Evolutionary conservation across 2,888 invertebrate species (phyloP), one percentile per base, ranked within the genome.

Genomic region (Pseudococcus longispinus): DNA sequence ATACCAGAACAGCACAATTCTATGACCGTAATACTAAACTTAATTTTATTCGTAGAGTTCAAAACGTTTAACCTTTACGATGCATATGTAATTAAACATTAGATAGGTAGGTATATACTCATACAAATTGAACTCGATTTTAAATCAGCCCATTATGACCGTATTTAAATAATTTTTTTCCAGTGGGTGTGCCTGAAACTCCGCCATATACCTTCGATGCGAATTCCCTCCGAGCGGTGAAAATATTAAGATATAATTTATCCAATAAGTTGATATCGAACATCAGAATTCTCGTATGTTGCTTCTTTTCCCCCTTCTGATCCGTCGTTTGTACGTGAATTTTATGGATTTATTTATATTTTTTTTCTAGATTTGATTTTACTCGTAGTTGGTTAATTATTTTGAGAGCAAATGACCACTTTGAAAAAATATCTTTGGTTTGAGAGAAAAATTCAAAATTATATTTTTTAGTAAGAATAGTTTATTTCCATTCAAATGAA

Each of bases 111-210:
- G 13, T 18, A n/a, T 18, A 51, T n/a, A 74, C n/a, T 15, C 15
- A 37, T 37, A 74, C 74, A 74, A 74, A 32, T 74, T 29, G 74
- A 74, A 74, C 74, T 37, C 74, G 74, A 74, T 74, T 74, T 32
- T 18, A 32, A 74, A 15, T 74, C 70, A n/a, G n/a, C 32, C 3
- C 32, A 37, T 74, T 32, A 74, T 37, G 32, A 74, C 74, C 5
- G 74, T 32, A n/a, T 74, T 74, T 74, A 15, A 29, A 74, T 74
- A 32, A 32, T 74, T 74, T 74, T 60, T 32, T n/a, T 18, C 74
- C 32, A 32, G n/a, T 74, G 74, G 74, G 74, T 74, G 74, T 37
- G 32, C 74, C 74, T 74, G 32, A 37, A 74, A 74, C 74, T 74
- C 13, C 74, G 74, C 20, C 44, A 15, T 23, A 23, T 60, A 60